Evolutionary conservation across 2,113 vertebrate genomes (phyloP), one percentile per base, ranked within the genome.

Genomic region (Tichodroma muraria): DNA sequence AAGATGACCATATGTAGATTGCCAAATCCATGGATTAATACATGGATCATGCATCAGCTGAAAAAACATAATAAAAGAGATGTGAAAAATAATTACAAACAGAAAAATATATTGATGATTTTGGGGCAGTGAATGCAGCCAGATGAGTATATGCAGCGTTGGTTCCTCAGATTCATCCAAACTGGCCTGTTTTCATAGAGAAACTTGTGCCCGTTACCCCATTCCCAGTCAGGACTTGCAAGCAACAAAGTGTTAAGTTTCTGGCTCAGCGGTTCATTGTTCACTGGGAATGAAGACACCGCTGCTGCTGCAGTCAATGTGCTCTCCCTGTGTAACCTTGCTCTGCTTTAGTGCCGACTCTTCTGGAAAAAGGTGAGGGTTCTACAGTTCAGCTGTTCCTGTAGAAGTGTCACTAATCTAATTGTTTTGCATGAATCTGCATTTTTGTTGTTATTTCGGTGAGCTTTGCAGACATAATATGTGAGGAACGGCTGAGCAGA

Each of bases 281-380:
- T 95, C 68, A 0, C 47, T 45, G 89, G 53, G 80, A 91, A 84
- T 85, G 89, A 94, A 96, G 92, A 85, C 90, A 94, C 94, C 85
- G 64, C 85, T 57, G 91, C 82, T 89, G 59, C 90, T 95, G 94
- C 96, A 76, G 82, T 79, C 65, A 37, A 20, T 70, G 80, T 81
- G 79, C 76, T 93, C 73, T 93, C 85, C 65, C 73, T 19, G 11
- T 19, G 44, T 95, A 95, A 97, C 89, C 90, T 96, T 96, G 89
- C 90, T 30, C 94, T 94, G 70, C 89, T 71, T 78, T 19, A 75
- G 73, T 60, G 53, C 88, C 14, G 89, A 52, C 85, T 88, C 68
- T 90, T 85, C 82, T 92, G 92, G 89, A 94, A 85, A n/a, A 80
- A 96, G 96, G 96, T 96, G 89, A 94, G 94, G 3, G 3, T 33